Conservation (phyloP, 2,888 invertebrate species). For the Drosophila flavopinicola region DNA sequence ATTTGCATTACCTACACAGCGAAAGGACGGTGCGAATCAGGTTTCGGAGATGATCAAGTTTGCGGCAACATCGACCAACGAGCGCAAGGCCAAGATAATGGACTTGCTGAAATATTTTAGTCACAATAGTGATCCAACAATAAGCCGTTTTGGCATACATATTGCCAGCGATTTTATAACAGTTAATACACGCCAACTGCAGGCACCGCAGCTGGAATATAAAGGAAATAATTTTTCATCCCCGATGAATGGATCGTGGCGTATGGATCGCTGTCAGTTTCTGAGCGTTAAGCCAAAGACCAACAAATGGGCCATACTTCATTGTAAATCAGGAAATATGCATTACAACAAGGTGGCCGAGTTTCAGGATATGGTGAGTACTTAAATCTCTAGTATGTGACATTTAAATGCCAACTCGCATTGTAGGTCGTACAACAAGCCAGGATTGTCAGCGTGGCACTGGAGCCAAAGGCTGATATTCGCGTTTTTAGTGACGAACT, state of each 20-base stretch:
- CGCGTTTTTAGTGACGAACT: slow-evolving; percentile 40
- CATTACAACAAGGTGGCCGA: slow-evolving; percentile 28
- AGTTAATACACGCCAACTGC: slow-evolving; percentile 91
- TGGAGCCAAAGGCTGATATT: slow-evolving; percentile 49
- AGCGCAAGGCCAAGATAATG: slow-evolving; percentile 92
- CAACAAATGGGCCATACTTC: slow-evolving; percentile 78
- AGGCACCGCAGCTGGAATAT: slow-evolving; percentile 90
- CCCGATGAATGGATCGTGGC: slow-evolving; percentile 72
- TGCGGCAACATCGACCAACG: slow-evolving; percentile 92
- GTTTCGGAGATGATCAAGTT: slow-evolving; percentile 93
- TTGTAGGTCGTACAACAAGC: slow-evolving; percentile 20
- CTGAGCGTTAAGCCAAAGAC: slow-evolving; percentile 31
- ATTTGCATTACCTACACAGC: no score
- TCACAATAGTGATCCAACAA: slow-evolving; percentile 84
- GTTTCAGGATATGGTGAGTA: slow-evolving; percentile 41
- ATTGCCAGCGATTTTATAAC: slow-evolving; percentile 90
- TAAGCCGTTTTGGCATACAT: slow-evolving; percentile 92
- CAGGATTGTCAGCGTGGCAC: slow-evolving; percentile 53
- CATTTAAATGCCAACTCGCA: not conserved
- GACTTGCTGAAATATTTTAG: slow-evolving; percentile 81
- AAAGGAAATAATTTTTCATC: slow-evolving; percentile 27
- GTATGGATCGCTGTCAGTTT: slow-evolving; percentile 60
- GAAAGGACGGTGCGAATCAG: slow-evolving; percentile 92
- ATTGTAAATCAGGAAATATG: slow-evolving; percentile 39
- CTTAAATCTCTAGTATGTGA: not conserved